Evolutionary conservation across 2,797 vertebrate species (phyloP), one percentile per base, ranked within the genome.

Genomic region (Austrolebias charrua): DNA sequence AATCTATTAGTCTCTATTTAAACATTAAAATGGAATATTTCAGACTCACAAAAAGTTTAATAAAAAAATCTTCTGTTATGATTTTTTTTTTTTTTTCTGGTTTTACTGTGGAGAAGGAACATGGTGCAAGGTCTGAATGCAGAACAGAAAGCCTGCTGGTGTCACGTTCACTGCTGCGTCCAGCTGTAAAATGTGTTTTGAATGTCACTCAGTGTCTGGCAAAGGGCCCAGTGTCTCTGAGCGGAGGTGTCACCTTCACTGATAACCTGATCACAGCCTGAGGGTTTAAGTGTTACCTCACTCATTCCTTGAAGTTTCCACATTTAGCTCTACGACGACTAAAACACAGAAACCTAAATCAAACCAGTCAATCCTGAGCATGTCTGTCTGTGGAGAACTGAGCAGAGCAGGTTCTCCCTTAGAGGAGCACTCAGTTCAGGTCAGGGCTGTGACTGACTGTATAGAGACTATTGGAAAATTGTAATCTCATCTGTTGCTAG

Each of bases 211-310:
- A 16, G 50, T 5, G n/a, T 62, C 79, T 83, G 85, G 82, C 81
- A 61, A 56, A 48, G 60, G 38, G 82, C 81, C 82, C 64, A 47
- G 67, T 51, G 14, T 76, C 67, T 52, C 60, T 45, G 55, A 45
- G 53, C 42, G 59, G 66, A 74, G 71, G 58, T 81, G 80, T 89
- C 83, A 86, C 83, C 80, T 71, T 85, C 79, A 76, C 74, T 63
- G 4, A 42, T 63, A 77, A 82, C 71, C 72, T 28, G 61, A 80
- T 76, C 83, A 80, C 72, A 40, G 56, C 57, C 28, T 19, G 49
- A 38, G 28, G 64, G 31, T 62, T 59, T 48, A 67, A 38, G 69
- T 60, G 65, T 77, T 75, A 79, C 74, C 63, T 58, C 57, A 18
- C 50, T 31, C 56, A n/a, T 86, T 88, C 72, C 79, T 73, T 81